Evolutionary conservation across 2,113 vertebrate genomes (phyloP).

Genomic region (Tricholaema leucomelas): DNA sequence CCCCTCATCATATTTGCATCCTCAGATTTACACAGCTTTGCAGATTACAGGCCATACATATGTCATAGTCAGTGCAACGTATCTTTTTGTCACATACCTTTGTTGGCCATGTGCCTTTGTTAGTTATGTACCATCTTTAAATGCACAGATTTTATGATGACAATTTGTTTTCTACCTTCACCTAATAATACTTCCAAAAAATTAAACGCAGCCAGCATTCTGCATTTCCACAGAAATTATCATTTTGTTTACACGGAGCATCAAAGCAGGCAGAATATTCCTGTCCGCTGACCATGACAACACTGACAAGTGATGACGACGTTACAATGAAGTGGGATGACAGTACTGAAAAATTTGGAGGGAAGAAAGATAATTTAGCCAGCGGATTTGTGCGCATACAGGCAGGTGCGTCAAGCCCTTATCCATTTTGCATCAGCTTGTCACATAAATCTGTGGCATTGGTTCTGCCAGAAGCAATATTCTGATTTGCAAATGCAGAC

Average conservation of each 20-base stretch:
- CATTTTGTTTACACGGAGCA: neutral
- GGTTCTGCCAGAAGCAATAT: neutral
- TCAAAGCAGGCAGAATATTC: neutral
- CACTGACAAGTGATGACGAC: neutral
- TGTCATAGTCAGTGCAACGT: neutral
- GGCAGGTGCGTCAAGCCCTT: neutral
- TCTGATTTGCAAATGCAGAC: neutral
- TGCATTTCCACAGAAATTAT: neutral
- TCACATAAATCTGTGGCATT: neutral
- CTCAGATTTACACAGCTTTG: neutral
- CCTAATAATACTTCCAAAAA: neutral
- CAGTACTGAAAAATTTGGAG: neutral
- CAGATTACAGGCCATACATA: neutral
- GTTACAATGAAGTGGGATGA: neutral
- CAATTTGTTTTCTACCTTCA: neutral
- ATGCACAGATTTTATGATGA: neutral
- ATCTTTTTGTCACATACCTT: neutral
- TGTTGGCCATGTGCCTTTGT: neutral
- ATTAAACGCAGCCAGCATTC: rapidly evolving
- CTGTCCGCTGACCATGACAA: neutral
- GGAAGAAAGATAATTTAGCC: neutral
- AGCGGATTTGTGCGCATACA: neutral
- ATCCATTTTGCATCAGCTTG: neutral
- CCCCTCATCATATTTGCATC: neutral
- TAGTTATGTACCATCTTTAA: neutral